Evolutionary conservation across 2,797 vertebrate species (phyloP), one percentile per base, ranked within the genome.

Genomic region (Cephalopachus bancanus): DNA sequence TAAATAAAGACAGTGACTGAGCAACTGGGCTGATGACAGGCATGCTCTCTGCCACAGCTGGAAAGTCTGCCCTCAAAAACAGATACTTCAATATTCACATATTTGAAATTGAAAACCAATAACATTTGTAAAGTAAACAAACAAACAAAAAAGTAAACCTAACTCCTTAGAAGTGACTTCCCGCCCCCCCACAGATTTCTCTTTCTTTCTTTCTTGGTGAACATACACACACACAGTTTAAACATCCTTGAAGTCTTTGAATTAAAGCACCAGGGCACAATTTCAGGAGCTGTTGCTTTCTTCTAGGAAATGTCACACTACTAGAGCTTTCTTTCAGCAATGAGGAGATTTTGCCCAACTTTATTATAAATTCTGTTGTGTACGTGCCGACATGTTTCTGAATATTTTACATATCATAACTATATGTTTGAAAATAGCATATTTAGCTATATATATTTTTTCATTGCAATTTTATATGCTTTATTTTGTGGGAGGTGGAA

Each of bases 381-480:
- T 94, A 60, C 94, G 11, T 92, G 15, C 55, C 15, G 59, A 19
- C 55, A 92, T 44, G n/a, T 83, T 72, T 97, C 60, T 92, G 72
- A 92, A n/a, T 95, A 88, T 95, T 95, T 93, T 83, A 80, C 69
- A 33, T 95, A 94, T 80, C 72, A 72, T 90, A 92, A 81, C 60
- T 60, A 37, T 5, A 1, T 89, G 64, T 76, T 91, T 89, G 92
- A 97, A 97, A 96, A 95, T 91, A 95, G n/a, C 74, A 75, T 65
- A 89, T 67, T 95, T 93, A 91, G 12, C 33, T 93, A n/a, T 89
- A 79, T 72, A 33, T 60, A 33, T 83, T 95, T 85, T 96, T 69
- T 20, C 20, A 51, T 83, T 96, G 44, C 22, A 89, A 67, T 93
- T 94, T 94, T 86, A 86, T 10, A 80, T 95, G 75, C 67, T 95